Evolutionary conservation across 1,140 invertebrate genomes (phyloP), one percentile per base, ranked within the genome.

Genomic region (Oryctes rhinoceros): DNA sequence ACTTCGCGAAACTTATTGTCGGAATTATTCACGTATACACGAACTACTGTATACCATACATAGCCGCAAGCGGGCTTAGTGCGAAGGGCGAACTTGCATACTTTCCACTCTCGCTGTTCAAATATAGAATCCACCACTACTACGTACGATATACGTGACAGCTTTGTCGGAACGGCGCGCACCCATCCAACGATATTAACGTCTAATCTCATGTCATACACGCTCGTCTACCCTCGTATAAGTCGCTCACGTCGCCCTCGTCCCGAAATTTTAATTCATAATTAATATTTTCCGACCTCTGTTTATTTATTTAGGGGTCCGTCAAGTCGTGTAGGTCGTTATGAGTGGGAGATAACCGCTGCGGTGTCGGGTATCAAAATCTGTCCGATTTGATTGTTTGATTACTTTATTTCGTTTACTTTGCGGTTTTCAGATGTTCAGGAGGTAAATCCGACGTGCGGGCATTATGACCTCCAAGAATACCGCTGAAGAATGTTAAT

Each of bases 261-360:
- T 53, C 3, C 49, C 11, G 4, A 39, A 53, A 53, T 53, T 53
- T 53, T 53, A 53, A 53, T 53, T 11, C 49, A n/a, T 53, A 53
- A 53, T 53, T 53, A 53, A 53, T 53, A 53, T n/a, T 53, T 53
- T 53, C 11, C n/a, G n/a, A 53, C 49, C n/a, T n/a, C 3, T 53
- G 49, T 53, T 53, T 53, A 53, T 53, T 53, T 53, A 53, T 53
- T 53, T n/a, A 53, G 49, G 49, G 49, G 49, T 53, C n/a, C 49
- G 49, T 53, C 49, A n/a, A 53, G 49, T 53, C 49, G 49, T 11
- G 49, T 53, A 53, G 13, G 49, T 53, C 49, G n/a, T 39, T 7
- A 3, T 3, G 49, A 53, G n/a, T 11, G 4, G n/a, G 13, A 53
- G 10, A 6, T 53, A 11, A 53, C 49, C 49, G 13, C 3, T n/a